These are phyloP conservation scores for Temnothorax longispinosus DNA, from an alignment of 1,140 invertebrate genomes.

Conservation along the genomic window DNA sequence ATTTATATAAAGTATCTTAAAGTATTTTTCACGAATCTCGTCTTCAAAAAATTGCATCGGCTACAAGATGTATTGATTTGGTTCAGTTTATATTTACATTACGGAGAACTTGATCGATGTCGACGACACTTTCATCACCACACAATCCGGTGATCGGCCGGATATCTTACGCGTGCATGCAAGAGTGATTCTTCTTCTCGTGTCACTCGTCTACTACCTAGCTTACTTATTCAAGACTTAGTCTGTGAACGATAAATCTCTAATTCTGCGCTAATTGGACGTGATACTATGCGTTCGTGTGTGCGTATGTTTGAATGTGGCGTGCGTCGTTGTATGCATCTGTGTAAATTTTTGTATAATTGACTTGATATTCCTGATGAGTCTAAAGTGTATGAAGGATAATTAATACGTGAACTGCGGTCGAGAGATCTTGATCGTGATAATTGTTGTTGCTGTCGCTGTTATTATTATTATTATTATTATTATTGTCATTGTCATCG, in stretches of 20 bases:
- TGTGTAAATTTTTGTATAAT: constrained; percentile 20
- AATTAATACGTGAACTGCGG: constrained; percentile 60
- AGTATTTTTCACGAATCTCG: not conserved
- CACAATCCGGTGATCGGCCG: not conserved
- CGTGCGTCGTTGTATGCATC: constrained; percentile 19
- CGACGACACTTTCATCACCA: constrained; percentile 32
- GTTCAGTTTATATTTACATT: not conserved
- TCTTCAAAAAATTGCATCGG: not conserved
- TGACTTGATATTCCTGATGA: constrained; percentile 53
- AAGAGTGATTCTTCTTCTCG: constrained; percentile 22
- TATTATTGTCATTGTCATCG: constrained; percentile 76
- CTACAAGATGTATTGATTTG: not conserved
- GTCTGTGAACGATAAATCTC: constrained; percentile 32
- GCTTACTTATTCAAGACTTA: not conserved
- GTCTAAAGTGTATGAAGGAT: constrained; percentile 58
- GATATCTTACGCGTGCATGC: constrained; percentile 42
- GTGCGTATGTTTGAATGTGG: constrained; percentile 30
- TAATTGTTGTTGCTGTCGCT: constrained; percentile 74
- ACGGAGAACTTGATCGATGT: constrained; percentile 2
- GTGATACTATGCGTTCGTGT: constrained; percentile 9
- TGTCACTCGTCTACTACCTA: constrained; percentile 12
- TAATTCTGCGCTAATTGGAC: constrained; percentile 1
- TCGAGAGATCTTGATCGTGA: constrained; percentile 72
- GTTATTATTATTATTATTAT: constrained; percentile 70
- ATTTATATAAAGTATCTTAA: not conserved